A percentile compares a stretch with the other conserved stretches of the same genome.
Conservation (phyloP, 2,888 invertebrate genomes). For the Tromatobia lineatoria region DNA sequence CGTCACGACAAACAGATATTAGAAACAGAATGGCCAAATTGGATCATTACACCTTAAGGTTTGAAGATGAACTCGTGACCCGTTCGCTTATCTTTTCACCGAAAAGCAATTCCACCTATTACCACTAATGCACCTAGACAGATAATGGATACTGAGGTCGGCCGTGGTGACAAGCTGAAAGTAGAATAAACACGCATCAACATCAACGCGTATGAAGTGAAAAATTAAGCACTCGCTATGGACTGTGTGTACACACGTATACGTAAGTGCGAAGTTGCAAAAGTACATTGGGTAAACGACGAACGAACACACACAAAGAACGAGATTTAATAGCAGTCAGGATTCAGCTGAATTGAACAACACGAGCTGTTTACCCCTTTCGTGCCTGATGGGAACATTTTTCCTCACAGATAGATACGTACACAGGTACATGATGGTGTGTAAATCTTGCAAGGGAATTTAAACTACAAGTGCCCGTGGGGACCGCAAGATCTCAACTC, state of each 20-base stretch:
- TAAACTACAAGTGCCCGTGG: constrained; percentile 5
- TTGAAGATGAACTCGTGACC: background rate
- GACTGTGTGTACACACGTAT: background rate
- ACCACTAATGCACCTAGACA: background rate
- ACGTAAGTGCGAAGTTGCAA: constrained; percentile 28
- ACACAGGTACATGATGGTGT: background rate
- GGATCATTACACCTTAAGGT: background rate
- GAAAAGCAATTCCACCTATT: background rate
- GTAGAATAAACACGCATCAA: constrained; percentile 11
- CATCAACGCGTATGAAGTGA: constrained; percentile 4
- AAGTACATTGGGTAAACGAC: constrained; percentile 1
- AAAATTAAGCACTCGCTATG: background rate
- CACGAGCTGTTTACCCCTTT: constrained; percentile 16
- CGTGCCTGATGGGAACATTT: constrained; percentile 32
- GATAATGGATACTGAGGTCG: background rate
- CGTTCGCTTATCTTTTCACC: background rate
- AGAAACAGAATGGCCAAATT: background rate
- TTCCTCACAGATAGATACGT: background rate
- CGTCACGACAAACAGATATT: too few relatives aligned
- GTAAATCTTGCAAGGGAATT: constrained; percentile 18
- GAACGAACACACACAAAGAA: background rate
- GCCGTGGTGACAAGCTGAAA: background rate
- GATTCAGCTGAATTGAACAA: constrained; percentile 1
- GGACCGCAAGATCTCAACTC: constrained; percentile 37
- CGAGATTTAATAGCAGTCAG: background rate